Percentiles rank a stretch among this genome's conserved stretches.
Evolutionary conservation across 2,113 vertebrate species (phyloP).

Genomic region (Pseudonaja textilis): DNA sequence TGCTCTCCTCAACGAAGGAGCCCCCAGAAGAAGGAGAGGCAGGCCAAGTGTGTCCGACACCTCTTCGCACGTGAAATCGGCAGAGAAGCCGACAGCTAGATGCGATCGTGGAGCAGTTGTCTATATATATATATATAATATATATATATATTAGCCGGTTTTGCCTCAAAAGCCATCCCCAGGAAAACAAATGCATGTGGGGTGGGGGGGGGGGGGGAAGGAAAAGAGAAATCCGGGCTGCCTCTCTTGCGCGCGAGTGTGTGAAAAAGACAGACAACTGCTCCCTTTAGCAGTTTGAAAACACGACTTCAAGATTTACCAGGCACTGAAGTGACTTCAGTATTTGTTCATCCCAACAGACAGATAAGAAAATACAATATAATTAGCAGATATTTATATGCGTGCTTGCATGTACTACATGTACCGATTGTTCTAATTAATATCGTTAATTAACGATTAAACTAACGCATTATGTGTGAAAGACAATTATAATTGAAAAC

Average conservation of each 20-base stretch:
- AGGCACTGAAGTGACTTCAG: neutral
- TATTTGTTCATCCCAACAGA: neutral
- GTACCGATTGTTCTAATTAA: neutral
- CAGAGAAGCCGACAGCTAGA: neutral
- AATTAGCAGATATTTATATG: neutral
- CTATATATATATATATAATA: too few relatives aligned
- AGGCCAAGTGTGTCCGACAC: neutral
- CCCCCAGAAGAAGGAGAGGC: neutral
- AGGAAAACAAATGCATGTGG: neutral
- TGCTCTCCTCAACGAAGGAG: neutral
- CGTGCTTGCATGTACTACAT: neutral
- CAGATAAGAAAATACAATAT: neutral
- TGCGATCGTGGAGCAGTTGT: neutral
- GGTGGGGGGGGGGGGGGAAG: neutral
- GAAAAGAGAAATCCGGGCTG: neutral
- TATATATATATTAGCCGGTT: neutral
- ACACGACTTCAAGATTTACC: neutral
- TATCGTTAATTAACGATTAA: neutral
- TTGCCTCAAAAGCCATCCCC: neutral
- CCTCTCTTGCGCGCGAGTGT: fast-evolving
- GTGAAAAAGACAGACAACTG: neutral
- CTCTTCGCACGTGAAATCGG: too few relatives aligned
- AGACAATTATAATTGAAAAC: neutral
- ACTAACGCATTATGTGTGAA: neutral
- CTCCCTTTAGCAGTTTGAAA: neutral